Conservation (phyloP, 23 tunicate species). For the Diplosoma virens region DNA sequence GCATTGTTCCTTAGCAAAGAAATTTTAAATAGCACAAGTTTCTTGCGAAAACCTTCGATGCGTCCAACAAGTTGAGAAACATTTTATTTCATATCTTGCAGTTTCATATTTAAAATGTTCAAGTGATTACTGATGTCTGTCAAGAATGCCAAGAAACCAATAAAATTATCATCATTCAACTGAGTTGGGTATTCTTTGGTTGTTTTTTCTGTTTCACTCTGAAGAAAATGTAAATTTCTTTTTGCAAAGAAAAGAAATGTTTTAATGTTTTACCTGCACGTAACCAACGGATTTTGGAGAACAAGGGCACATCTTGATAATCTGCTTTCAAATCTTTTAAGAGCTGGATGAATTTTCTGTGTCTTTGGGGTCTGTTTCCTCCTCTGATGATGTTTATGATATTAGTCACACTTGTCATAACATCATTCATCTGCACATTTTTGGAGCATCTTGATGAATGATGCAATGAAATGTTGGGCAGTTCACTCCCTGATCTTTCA, state of each 20-base stretch:
- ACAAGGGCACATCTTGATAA: conserved; percentile 23
- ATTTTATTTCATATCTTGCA: too few relatives aligned
- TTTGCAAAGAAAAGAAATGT: conserved; percentile 31
- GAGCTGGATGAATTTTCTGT: conserved; percentile 34
- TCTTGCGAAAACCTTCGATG: too few relatives aligned
- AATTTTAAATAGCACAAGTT: too few relatives aligned
- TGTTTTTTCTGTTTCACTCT: conserved; percentile 3
- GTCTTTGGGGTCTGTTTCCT: conserved; percentile 6
- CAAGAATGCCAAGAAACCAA: too few relatives aligned
- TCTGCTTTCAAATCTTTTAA: conserved; percentile 32
- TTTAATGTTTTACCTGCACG: conserved; percentile 39
- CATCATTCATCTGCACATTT: conserved; percentile 15
- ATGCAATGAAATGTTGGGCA: conserved; percentile 32
- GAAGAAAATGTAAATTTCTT: neutral
- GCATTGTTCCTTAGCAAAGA: too few relatives aligned
- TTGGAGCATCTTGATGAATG: conserved; percentile 37
- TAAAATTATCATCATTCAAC: too few relatives aligned
- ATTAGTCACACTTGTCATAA: conserved; percentile 2
- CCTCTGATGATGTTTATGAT: conserved; percentile 19
- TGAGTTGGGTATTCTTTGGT: too few relatives aligned
- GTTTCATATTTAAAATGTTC: too few relatives aligned
- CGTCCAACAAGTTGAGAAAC: too few relatives aligned
- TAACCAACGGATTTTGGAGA: conserved; percentile 34
- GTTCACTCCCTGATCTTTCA: conserved; percentile 29
- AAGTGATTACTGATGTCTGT: too few relatives aligned